Percentiles rank a stretch among this genome's conserved stretches.
Conservation (phyloP, 1,140 invertebrate species). For the Laodelphax striatellus region DNA sequence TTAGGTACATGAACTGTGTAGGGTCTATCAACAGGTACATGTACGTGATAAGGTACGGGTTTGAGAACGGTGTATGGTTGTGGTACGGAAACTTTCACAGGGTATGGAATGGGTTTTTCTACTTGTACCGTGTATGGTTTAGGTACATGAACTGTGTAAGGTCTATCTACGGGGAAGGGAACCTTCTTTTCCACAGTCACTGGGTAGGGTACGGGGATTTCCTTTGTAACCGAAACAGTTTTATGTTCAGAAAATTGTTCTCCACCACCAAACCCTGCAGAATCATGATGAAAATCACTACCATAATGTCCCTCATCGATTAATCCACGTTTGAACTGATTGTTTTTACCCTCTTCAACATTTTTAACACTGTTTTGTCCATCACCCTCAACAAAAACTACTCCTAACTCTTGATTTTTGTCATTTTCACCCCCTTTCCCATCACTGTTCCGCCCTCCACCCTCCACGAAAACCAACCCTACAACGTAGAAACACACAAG, state of each 20-base stretch:
- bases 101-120: constrained; percentile 36
- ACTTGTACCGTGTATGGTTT: constrained; percentile 30
- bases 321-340: too few relatives aligned
- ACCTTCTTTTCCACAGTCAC: constrained; percentile 18
- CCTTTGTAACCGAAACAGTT: constrained; percentile 17
- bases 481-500: too few relatives aligned
- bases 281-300: too few relatives aligned
- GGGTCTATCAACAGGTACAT: constrained; percentile 45
- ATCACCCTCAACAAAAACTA: too few relatives aligned
- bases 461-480: too few relatives aligned
- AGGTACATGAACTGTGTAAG: constrained; percentile 22
- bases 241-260: background rate
- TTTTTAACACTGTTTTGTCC: too few relatives aligned
- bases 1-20: constrained; percentile 39
- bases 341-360: too few relatives aligned
- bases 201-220: constrained; percentile 16
- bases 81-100: constrained; percentile 24
- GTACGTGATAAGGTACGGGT: constrained; percentile 34
- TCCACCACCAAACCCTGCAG: too few relatives aligned
- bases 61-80: constrained; percentile 23
- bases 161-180: constrained; percentile 21
- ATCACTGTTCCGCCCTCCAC: too few relatives aligned
- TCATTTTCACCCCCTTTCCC: too few relatives aligned
- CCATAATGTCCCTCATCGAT: too few relatives aligned
- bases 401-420: too few relatives aligned